Base-by-base conservation (phyloP, 2,797 vertebrate genomes). In the Cossypha dichroa region DNA sequence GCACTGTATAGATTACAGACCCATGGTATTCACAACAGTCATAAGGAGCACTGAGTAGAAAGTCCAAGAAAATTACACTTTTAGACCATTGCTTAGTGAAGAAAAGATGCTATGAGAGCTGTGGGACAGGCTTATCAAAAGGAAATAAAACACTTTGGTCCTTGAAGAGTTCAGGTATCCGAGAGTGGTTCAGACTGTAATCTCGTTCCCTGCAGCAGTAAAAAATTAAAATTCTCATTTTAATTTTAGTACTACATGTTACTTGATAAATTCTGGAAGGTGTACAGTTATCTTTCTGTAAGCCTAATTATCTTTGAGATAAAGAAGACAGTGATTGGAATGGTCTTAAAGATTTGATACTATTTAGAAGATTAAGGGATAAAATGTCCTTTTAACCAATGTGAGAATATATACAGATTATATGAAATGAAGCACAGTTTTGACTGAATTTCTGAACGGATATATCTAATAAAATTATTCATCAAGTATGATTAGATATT, bases 141-240 rank as follows among this genome's bases (percentile, higher is more conserved):
- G 94, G 82, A 94, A 93, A 93, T 94, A 97, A 94, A 95, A 87
- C 84, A 91, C 84, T 91, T 70, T 26, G 15, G 70, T 78, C 49
- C 78, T 79, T 83, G 67, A 96, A 93, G 86, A 36, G 12, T 93
- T 91, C 64, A 80, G 60, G 48, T 63, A 74, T 73, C 67, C 54
- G 22, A 79, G 33, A 73, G 25, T 38, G 31, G 7, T 76, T 89
- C n/a, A 63, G 45, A 21, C 14, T 48, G 22, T 43, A 64, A 77
- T 78, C 62, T 94, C 49, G 75, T 69, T 86, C 67, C 75, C 23
- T 56, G 29, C n/a, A 21, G 33, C 43, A 67, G 12, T 33, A 29
- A 74, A 56, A 55, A 68, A n/a, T 51, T 31, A 84, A 76, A 48
- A 90, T 80, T 83, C 7, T 77, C 10, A 56, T 63, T 91, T 94